Evolutionary conservation across 2,888 invertebrate species (phyloP).

Genomic region (Brassicogethes aeneus): DNA sequence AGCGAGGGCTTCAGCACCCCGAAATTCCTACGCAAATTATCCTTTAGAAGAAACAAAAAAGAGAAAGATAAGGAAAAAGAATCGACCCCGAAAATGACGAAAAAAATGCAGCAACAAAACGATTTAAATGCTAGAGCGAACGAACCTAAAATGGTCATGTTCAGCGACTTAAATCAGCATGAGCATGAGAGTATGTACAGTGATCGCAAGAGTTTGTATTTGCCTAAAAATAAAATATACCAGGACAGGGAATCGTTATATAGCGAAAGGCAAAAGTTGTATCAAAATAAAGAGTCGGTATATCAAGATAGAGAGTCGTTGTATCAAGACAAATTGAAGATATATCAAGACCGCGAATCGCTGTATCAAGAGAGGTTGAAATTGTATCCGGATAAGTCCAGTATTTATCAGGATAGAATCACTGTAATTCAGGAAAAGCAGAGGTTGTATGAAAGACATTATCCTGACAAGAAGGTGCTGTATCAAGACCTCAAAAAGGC

Average conservation of each 20-base stretch:
- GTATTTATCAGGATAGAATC: background rate
- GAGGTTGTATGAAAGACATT: background rate
- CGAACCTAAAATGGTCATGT: slow-evolving; percentile 3
- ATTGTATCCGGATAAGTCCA: background rate
- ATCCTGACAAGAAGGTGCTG: background rate
- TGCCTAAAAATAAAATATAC: background rate
- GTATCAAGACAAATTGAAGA: background rate
- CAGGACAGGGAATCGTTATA: background rate
- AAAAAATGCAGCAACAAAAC: slow-evolving; percentile 22
- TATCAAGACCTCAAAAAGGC: background rate
- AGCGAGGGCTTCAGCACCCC: slow-evolving; percentile 29
- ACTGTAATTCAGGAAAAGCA: background rate
- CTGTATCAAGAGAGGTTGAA: background rate
- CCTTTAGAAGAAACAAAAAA: slow-evolving; percentile 29
- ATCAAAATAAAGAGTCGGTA: slow-evolving; percentile 1
- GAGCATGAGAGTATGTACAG: background rate
- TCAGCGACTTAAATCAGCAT: background rate
- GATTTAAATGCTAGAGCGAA: slow-evolving; percentile 23
- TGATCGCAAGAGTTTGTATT: background rate
- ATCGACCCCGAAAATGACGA: slow-evolving; percentile 28
- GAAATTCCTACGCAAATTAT: slow-evolving; percentile 36
- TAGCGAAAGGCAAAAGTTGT: background rate
- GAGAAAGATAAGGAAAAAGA: slow-evolving; percentile 1
- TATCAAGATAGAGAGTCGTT: background rate
- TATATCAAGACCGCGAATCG: background rate